Evolutionary conservation across 2,113 vertebrate species (phyloP), one percentile per base, ranked within the genome.

Genomic region (Turdus rufiventris): DNA sequence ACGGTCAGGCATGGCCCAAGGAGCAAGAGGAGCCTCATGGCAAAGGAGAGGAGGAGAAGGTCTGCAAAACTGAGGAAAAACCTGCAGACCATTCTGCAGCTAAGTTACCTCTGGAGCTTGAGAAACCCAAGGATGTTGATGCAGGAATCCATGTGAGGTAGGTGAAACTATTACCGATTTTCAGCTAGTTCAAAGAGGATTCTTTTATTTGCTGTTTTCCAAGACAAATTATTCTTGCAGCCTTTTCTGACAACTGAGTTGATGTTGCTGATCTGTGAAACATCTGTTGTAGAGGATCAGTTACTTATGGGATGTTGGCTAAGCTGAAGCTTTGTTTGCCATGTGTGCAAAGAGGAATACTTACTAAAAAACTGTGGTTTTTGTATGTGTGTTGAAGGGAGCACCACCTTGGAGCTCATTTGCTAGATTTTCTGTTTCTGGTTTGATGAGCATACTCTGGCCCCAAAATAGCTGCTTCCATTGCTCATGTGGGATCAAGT

Each of bases 141-240:
- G 11, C 26, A 67, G 80, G 65, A 51, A 42, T 70, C 15, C 96
- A 90, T 25, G 84, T 96, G 63, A 98, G 97, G 98, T 98, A 94
- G 26, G 97, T 93, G 51, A 80, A 66, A 33, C 36, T 63, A 15
- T 18, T 42, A 19, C 3, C 13, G 5, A 16, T 33, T 87, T 78
- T 50, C 7, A 91, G 3, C 9, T 74, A 18, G 17, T 73, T 70
- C 12, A 16, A 53, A 85, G 29, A 47, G 12, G 25, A 48, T 74
- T 51, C 20, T 25, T 71, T 12, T 50, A 6, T 74, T 36, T 82
- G 20, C 38, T 38, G 0, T 53, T 76, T 62, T 9, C 31, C 20
- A 28, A 14, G 17, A 9, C 21, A 66, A 45, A 80, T 66, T 51
- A 10, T 60, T 89, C 15, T 81, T 77, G 14, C 36, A 75, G 29